These are phyloP conservation scores for Clepsis dumicolana DNA, from an alignment of 2,888 invertebrate genomes.

Conservation along the genomic window DNA sequence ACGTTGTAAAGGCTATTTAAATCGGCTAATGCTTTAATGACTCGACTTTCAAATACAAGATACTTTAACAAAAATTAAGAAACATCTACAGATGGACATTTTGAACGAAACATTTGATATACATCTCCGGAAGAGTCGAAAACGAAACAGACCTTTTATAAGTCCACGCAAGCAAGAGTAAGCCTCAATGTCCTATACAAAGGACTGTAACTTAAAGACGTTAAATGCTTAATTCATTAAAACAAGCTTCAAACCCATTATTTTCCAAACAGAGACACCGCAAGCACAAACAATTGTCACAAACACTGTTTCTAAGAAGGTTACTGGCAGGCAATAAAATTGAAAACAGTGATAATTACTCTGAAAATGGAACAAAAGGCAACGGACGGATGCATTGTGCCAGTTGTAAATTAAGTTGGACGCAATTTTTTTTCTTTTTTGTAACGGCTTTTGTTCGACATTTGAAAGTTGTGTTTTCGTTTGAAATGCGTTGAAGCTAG, in stretches of 20 bases:
- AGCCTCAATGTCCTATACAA: constrained; percentile 8
- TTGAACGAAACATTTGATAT: not conserved
- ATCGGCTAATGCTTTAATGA: too few species aligned
- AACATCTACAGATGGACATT: too few species aligned
- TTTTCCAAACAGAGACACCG: constrained; percentile 74
- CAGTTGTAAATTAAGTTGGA: constrained; percentile 36
- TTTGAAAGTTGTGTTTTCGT: constrained; percentile 33
- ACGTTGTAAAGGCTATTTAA: too few species aligned
- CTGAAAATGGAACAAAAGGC: constrained; percentile 53
- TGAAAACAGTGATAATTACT: constrained; percentile 62
- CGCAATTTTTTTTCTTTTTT: constrained; percentile 10
- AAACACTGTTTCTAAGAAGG: constrained; percentile 63
- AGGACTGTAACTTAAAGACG: not conserved
- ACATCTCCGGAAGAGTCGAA: not conserved
- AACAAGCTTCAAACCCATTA: constrained; percentile 56
- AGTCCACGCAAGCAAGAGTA: not conserved
- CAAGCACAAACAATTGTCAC: constrained; percentile 60
- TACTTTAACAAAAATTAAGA: too few species aligned
- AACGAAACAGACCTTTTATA: not conserved
- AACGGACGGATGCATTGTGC: constrained; percentile 7
- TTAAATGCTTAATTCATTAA: constrained; percentile 53
- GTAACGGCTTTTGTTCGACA: constrained; percentile 18
- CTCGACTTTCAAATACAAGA: too few species aligned
- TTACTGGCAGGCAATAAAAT: constrained; percentile 48
- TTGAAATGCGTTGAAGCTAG: constrained; percentile 22